A percentile compares a stretch with the other conserved stretches of the same genome.
Conservation (phyloP, 1,140 invertebrate genomes). For the Lycorma delicatula region DNA sequence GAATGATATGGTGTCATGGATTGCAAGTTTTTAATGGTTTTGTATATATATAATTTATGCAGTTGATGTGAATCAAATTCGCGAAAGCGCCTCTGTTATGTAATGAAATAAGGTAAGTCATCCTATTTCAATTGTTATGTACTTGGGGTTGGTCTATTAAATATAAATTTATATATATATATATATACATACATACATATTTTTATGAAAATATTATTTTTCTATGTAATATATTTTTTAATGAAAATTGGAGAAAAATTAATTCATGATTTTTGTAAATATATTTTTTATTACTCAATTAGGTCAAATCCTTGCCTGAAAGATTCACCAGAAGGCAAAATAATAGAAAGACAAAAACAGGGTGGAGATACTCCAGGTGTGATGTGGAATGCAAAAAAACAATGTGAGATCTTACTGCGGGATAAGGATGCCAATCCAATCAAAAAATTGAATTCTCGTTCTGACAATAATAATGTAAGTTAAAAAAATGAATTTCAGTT, state of each 20-base stretch:
- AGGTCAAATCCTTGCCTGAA: conserved; percentile 52
- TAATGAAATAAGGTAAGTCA: too few species aligned
- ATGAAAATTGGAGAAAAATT: too few species aligned
- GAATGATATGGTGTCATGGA: too few species aligned
- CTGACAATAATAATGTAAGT: too few species aligned
- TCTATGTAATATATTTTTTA: conserved; percentile 14
- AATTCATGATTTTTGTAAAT: too few species aligned
- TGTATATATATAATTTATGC: too few species aligned
- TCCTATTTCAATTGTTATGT: too few species aligned
- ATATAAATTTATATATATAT: conserved; percentile 9
- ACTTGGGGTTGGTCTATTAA: neutral
- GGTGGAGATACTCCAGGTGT: conserved; percentile 54
- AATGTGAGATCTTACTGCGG: conserved; percentile 55
- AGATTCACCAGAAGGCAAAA: conserved; percentile 40
- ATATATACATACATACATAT: conserved; percentile 9
- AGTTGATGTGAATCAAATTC: too few species aligned
- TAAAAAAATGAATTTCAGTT: too few species aligned
- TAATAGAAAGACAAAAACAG: conserved; percentile 43
- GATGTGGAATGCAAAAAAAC: conserved; percentile 55
- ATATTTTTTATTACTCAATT: too few species aligned
- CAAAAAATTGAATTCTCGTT: neutral
- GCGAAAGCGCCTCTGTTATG: too few species aligned
- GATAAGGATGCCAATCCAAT: conserved; percentile 51
- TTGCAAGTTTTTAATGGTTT: too few species aligned
- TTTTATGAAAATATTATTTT: neutral